Evolutionary conservation across 2,797 vertebrate species (phyloP), one percentile per base, ranked within the genome.

Genomic region (Momotus momota): DNA sequence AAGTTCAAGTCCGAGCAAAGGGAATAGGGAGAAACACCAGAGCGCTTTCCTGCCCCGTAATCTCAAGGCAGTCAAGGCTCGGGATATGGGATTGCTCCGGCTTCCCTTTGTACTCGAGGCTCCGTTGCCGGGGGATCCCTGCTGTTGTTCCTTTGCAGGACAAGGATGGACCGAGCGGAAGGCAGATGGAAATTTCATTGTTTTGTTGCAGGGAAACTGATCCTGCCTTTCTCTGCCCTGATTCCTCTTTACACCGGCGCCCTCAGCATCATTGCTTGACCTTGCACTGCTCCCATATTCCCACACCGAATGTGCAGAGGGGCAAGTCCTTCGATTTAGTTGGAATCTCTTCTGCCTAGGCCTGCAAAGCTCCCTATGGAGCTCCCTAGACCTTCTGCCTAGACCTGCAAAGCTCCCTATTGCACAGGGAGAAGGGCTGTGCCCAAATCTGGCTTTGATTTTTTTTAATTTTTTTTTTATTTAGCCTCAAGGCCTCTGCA

Each of bases 1-100:
- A 55, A 97, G 96, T 94, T 97, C 78, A 69, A 94, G 88, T 31
- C 83, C 45, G 86, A 97, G 96, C 83, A 70, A 84, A 96, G 92
- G 95, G 80, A 96, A 89, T 73, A 90, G 3, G 45, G 95, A 90
- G 95, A 71, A 91, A 64, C 1, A 9, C 31, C 57, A 61, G 75
- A 62, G 81, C 33, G 4, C 69, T 83, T 84, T 81, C 62, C 82
- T 94, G 81, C 81, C 86, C 93, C 57, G 0, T 83, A 70, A 94
- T 93, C 83, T 79, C 78, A 48, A 86, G 71, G 79, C 89, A 79
- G 69, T 33, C 23, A 51, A 38, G 21, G 55, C 21, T 46, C 0
- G 1, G 75, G 61, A 6, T 46, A 2, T 15, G 64, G 88, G 54
- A 52, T 81, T 33, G 27, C 81, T 93, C 40, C 1, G 1, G 14